A percentile compares a stretch with the other conserved stretches of the same genome.
These are phyloP conservation scores for Tragelaphus buxtoni DNA, from an alignment of 2,113 vertebrate genomes.

Conservation along the genomic window DNA sequence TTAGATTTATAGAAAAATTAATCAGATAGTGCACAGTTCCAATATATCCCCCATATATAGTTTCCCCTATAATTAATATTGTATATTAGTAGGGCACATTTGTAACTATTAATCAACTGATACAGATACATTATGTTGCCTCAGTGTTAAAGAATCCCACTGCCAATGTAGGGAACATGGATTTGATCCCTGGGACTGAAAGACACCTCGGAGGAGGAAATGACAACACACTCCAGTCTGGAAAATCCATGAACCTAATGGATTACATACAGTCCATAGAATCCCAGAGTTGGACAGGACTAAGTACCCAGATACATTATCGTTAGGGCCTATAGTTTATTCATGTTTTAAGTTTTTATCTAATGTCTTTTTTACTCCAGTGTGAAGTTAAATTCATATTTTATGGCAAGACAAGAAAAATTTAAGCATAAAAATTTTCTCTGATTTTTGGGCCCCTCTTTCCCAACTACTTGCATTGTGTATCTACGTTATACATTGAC, in stretches of 20 bases:
- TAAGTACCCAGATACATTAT: neutral
- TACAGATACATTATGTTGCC: neutral
- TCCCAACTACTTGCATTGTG: neutral
- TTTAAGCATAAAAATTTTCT: neutral
- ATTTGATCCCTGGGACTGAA: neutral
- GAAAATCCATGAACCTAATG: neutral
- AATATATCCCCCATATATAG: neutral
- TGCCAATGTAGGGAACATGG: neutral
- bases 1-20: neutral
- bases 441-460: neutral
- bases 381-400: neutral
- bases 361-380: neutral
- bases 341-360: too few species aligned
- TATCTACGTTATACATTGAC: neutral
- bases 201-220: neutral
- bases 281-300: neutral
- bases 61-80: neutral
- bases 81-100: neutral
- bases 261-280: neutral
- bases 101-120: neutral
- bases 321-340: too few species aligned
- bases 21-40: neutral
- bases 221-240: neutral
- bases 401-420: neutral
- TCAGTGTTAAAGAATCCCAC: neutral